Conservation (phyloP, 2,797 vertebrate genomes). For the Acanthornis magna region DNA sequence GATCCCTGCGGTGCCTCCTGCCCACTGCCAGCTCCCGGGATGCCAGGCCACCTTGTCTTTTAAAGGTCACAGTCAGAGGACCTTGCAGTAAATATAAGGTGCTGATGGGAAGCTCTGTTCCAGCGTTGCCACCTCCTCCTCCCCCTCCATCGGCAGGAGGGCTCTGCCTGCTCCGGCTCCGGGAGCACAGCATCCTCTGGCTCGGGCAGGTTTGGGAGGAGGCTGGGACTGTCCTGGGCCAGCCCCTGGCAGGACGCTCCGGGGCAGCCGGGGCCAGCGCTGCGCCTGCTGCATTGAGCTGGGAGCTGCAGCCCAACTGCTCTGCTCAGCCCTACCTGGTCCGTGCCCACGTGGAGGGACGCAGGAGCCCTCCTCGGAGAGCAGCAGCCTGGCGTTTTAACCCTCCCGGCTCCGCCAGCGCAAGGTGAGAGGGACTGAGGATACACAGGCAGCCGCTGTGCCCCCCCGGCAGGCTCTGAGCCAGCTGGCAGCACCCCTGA, state of each 20-base stretch:
- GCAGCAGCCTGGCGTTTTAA: conserved; percentile 40
- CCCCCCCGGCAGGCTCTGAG: not conserved
- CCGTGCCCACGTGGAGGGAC: conserved; percentile 7
- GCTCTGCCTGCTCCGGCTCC: not conserved
- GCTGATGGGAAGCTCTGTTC: conserved; percentile 51
- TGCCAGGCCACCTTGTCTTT: conserved; percentile 20
- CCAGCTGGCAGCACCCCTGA: not conserved
- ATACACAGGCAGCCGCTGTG: not conserved
- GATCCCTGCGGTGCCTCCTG: not conserved
- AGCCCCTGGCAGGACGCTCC: not conserved
- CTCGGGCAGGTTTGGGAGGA: not conserved
- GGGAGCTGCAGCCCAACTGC: conserved; percentile 22
- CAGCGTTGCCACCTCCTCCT: not conserved
- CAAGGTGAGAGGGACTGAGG: not conserved
- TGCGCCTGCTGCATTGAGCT: not conserved
- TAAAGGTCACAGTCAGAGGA: conserved; percentile 65
- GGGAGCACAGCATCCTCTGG: not conserved
- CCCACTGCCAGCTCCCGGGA: conserved; percentile 4
- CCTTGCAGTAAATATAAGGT: conserved; percentile 62
- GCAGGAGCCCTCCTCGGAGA: not conserved
- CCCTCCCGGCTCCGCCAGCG: not conserved
- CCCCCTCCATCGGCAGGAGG: not conserved
- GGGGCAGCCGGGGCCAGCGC: not conserved
- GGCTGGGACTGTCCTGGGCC: not conserved
- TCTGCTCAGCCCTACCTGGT: conserved; percentile 22